Percentiles rank a stretch among this genome's conserved stretches.
Conservation (phyloP, 2,888 invertebrate species). For the Andrena bicolor region DNA sequence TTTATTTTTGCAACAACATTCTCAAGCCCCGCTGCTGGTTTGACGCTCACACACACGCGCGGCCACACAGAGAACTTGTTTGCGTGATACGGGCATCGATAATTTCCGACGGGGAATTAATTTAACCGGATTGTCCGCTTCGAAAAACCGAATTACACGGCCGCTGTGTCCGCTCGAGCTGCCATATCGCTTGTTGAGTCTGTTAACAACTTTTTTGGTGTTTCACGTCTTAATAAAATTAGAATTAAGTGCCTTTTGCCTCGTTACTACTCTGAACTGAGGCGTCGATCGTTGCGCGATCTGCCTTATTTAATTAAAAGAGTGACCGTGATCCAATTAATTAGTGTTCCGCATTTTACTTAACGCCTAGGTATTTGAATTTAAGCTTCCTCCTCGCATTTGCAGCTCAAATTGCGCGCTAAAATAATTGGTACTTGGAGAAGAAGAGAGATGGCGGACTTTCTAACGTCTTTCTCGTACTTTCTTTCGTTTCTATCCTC, state of each 20-base stretch:
- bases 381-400: background rate
- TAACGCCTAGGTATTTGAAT: background rate
- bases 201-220: constrained; percentile 1
- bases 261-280: background rate
- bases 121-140: constrained; percentile 12
- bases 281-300: background rate
- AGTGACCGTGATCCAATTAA: background rate
- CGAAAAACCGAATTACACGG: constrained; percentile 7
- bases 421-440: background rate
- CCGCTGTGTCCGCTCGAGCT: background rate
- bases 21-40: background rate
- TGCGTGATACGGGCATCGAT: constrained; percentile 33
- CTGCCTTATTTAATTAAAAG: background rate
- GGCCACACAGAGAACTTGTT: constrained; percentile 24
- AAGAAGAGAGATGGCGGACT: background rate
- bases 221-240: constrained; percentile 5
- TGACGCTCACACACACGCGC: background rate
- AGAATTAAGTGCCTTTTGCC: background rate
- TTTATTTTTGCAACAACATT: constrained; percentile 16
- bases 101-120: constrained; percentile 30
- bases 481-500: constrained; percentile 32
- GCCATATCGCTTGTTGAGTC: constrained; percentile 12
- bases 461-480: background rate
- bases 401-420: background rate
- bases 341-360: background rate